Evolutionary conservation across 2,888 invertebrate genomes (phyloP).

Genomic region (Sussaba pulchella): DNA sequence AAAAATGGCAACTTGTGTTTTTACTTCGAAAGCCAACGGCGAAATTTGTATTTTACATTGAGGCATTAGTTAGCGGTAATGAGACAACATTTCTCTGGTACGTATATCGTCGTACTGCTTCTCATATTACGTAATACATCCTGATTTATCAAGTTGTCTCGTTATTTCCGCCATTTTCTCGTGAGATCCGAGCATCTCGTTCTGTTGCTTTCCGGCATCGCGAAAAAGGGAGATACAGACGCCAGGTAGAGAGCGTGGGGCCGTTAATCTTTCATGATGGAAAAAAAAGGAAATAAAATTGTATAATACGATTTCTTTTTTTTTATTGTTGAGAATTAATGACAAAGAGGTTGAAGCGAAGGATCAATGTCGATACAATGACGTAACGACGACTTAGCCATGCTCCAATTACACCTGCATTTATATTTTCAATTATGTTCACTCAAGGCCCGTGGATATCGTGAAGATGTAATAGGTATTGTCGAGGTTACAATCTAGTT

Average conservation of each 20-base stretch:
- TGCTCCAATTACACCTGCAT: conserved; percentile 13
- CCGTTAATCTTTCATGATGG: neutral
- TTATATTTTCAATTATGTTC: neutral
- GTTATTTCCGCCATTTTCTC: neutral
- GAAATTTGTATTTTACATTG: conserved; percentile 19
- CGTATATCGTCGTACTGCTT: neutral
- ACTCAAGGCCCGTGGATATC: neutral
- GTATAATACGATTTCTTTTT: no score
- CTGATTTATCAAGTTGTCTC: no score
- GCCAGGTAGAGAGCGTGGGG: neutral
- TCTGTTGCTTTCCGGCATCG: neutral
- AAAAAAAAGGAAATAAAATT: neutral
- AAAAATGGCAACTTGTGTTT: neutral
- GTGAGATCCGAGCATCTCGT: no score
- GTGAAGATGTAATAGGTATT: neutral
- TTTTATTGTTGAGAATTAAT: neutral
- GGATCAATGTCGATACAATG: conserved; percentile 30
- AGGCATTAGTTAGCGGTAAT: conserved; percentile 43
- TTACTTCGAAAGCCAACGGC: neutral
- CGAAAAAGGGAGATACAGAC: neutral
- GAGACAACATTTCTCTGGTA: conserved; percentile 37
- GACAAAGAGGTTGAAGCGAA: neutral
- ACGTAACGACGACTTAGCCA: conserved; percentile 25
- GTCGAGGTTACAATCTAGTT: conserved; percentile 33
- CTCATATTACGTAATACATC: neutral